These are phyloP conservation scores for Zaprionus lachaisei DNA, from an alignment of 1,140 invertebrate species.

Conservation along the genomic window DNA sequence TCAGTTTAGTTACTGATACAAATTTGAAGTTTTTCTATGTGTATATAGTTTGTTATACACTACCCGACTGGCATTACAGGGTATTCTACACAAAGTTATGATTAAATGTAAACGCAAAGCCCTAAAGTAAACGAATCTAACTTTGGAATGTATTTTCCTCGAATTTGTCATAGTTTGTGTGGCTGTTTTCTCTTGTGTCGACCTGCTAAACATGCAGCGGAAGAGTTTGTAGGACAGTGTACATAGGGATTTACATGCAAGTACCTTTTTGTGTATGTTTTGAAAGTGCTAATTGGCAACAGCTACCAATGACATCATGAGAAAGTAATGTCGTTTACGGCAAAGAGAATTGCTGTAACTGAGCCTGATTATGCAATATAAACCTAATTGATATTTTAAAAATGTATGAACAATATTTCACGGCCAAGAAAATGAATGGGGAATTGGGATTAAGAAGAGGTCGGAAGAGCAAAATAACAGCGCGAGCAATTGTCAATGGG, in stretches of 20 bases:
- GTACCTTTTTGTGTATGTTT: constrained; percentile 12
- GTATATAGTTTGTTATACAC: too few species aligned
- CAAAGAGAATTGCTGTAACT: neutral
- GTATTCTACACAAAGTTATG: constrained; percentile 7
- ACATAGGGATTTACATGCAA: constrained; percentile 4
- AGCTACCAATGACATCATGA: constrained; percentile 37
- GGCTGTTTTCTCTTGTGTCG: constrained; percentile 20
- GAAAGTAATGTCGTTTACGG: constrained; percentile 10
- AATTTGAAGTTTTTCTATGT: too few species aligned
- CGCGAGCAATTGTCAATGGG: constrained; percentile 25
- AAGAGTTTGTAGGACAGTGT: constrained; percentile 35
- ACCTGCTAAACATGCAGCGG: constrained; percentile 44
- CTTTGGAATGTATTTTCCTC: constrained; percentile 35
- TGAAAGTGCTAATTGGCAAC: constrained; percentile 28
- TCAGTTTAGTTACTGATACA: too few species aligned
- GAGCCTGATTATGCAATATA: constrained; percentile 25
- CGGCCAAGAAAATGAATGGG: constrained; percentile 48
- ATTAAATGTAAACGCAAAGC: constrained; percentile 20
- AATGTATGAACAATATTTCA: constrained; percentile 56
- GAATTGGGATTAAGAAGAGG: constrained; percentile 22
- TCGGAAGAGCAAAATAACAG: neutral
- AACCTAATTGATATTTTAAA: constrained; percentile 59
- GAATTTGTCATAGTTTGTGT: constrained; percentile 33
- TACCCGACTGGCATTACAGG: neutral
- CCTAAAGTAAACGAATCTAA: constrained; percentile 21